phyloP scores from a whole-genome alignment of 2,797 vertebrate species.

The Serranus cabrilla region DNA sequence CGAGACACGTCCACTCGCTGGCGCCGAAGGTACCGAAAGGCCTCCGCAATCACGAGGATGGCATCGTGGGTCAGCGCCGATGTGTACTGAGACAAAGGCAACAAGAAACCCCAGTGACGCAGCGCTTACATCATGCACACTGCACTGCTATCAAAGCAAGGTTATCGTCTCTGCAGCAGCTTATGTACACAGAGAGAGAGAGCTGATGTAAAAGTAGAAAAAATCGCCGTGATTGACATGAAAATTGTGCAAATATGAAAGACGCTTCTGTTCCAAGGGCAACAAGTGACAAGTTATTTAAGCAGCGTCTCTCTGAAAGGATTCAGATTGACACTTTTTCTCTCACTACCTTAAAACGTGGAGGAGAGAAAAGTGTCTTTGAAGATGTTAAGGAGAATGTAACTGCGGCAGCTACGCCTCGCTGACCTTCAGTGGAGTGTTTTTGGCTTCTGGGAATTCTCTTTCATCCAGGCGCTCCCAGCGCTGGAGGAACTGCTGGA shows the following conservation, averaged over 20 bases:
- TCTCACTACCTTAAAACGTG: constrained; percentile 28
- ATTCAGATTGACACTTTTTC: constrained; percentile 44
- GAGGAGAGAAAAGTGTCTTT: constrained; percentile 30
- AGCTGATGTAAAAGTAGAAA: constrained; percentile 5
- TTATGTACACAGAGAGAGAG: background rate
- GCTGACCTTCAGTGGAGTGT: constrained; percentile 93
- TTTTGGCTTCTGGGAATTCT: constrained; percentile 97
- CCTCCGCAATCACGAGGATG: constrained; percentile 95
- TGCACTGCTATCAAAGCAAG: constrained; percentile 23
- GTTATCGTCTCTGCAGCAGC: constrained; percentile 15
- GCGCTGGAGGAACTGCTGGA: constrained; percentile 97
- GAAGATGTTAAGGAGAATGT: constrained; percentile 57
- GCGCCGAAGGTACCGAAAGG: constrained; percentile 95
- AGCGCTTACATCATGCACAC: constrained; percentile 28
- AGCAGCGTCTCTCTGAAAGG: constrained; percentile 17
- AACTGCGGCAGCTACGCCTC: constrained; percentile 45
- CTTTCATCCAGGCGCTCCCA: constrained; percentile 98
- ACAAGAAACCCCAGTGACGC: constrained; percentile 38
- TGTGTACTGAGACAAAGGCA: constrained; percentile 89
- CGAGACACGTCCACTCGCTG: constrained; percentile 97
- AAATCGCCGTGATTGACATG: constrained; percentile 34
- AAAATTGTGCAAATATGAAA: constrained; percentile 15
- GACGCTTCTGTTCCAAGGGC: constrained; percentile 29
- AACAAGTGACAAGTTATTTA: constrained; percentile 48
- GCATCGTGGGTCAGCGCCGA: constrained; percentile 97